Base-by-base conservation (phyloP, 2,888 invertebrate species). In the Ectemnius cavifrons region DNA sequence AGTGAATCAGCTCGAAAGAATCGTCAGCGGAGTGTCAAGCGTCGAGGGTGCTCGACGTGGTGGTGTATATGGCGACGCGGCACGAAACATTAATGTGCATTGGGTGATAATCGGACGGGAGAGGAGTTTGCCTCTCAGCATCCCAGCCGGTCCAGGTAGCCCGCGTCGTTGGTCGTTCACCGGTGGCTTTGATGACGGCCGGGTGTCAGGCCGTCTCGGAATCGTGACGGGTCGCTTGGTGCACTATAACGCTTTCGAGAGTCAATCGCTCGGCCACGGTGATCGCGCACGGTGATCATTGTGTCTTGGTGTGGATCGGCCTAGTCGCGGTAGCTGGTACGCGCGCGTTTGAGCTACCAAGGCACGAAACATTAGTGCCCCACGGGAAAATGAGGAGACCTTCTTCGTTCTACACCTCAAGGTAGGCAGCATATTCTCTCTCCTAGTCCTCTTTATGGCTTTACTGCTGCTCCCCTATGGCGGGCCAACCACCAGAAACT, bases 371-470 rank as follows among this genome's bases (percentile, higher is more conserved):
- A 90, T 90, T 91, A 89, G 87, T 89, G 87, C 81, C 79, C 84
- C 87, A 88, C 86, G 85, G 84, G 89, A 89, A 87, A 88, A 90
- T 90, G 90, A 89, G 84, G 89, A 89, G 79, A 84, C 87, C 83
- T 84, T 89, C 85, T 89, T 87, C 84, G 83, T 89, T 86, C 88
- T 90, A 84, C 90, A 86, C 77, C 85, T 90, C 84, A 89, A 90
- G 90, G 90, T 90, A 89, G 74, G 80, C 37, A 37, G 70, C n/a
- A 60, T 59, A 28, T 66, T 23, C 23, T 23, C 37, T 37, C 37
- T 4, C 6, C 37, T 37, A 37, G 37, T 68, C 66, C 57, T 68
- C 63, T 71, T 75, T 77, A 64, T 23, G 63, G 45, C 65, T 67
- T 52, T 52, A 57, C 56, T 13, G 28, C 52, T 16, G 16, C 28